Percentiles rank a stretch among this genome's conserved stretches.
These are phyloP conservation scores for Malurus melanocephalus DNA, from an alignment of 2,113 vertebrate genomes.

Conservation along the genomic window DNA sequence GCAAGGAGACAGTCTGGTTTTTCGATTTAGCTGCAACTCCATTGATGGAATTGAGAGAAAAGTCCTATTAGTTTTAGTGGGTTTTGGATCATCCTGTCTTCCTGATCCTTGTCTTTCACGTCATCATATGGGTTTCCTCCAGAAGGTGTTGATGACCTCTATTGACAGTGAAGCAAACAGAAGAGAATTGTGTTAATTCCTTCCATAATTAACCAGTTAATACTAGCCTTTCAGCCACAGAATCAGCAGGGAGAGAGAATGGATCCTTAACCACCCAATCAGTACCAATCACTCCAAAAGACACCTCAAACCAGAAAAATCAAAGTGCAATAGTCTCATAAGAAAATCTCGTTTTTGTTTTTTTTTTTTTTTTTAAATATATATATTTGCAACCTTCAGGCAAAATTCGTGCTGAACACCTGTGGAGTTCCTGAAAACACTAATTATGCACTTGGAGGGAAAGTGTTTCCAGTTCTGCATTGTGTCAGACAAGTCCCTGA, in stretches of 20 bases:
- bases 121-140: not conserved
- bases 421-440: not conserved
- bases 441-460: not conserved
- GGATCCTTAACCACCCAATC: not conserved
- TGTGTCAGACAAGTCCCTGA: not conserved
- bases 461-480: not conserved
- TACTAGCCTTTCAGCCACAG: not conserved
- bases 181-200: not conserved
- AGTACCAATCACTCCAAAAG: not conserved
- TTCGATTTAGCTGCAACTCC: not conserved
- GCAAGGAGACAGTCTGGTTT: not conserved
- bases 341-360: no score
- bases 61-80: not conserved
- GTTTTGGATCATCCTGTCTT: not conserved
- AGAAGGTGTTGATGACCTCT: not conserved
- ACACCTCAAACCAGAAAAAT: not conserved
- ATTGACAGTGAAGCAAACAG: not conserved
- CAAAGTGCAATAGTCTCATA: not conserved
- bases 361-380: not conserved
- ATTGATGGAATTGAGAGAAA: not conserved
- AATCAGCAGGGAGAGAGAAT: not conserved
- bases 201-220: not conserved
- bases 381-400: not conserved
- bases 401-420: not conserved
- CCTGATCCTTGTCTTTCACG: not conserved